Evolutionary conservation across 2,888 invertebrate species (phyloP), one percentile per base, ranked within the genome.

Genomic region (Vesta saturnalis): DNA sequence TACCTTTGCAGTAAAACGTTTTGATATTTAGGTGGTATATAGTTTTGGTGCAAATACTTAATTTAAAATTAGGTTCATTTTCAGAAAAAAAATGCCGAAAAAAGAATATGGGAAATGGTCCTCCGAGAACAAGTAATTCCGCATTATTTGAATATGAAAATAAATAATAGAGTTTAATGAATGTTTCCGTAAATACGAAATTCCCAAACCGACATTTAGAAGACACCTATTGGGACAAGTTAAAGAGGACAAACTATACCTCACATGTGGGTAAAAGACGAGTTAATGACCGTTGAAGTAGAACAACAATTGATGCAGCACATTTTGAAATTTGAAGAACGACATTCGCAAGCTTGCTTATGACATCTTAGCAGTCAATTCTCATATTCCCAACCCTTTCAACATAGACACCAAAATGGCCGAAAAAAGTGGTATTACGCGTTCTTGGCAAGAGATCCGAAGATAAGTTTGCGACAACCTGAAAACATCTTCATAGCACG

Each of bases 351-450:
- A n/a, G 18, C n/a, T 61, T 15, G 67, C 67, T 21, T 67, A 63
- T 57, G 19, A 70, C n/a, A 46, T 70, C 19, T 14, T 46, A 18
- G 54, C 12, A 18, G 54, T 6, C n/a, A 61, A 60, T 21, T 12
- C 19, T 5, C 46, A 46, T 46, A 54, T 70, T 43, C 43, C 43
- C 1, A 56, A 68, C 19, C 60, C 35, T 70, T 70, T 64, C 10
- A 49, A 49, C 16, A 30, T 6, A 10, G 30, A 30, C 5, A 30
- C 30, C 10, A 16, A 56, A 18, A 60, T 46, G 16, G 70, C 1
- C 64, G 64, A 4, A 70, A 70, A 35, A 52, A 22, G 10, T 70
- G 70, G 64, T 71, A 60, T 30, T 68, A 70, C 21, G 58, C 57
- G 14, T 30, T 30, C 10, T 30, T 30, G 30, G 30, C 30, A 59